A percentile compares a stretch with the other conserved stretches of the same genome.
phyloP scores from a whole-genome alignment of 1,140 invertebrate species.

The Lordiphosa collinella region DNA sequence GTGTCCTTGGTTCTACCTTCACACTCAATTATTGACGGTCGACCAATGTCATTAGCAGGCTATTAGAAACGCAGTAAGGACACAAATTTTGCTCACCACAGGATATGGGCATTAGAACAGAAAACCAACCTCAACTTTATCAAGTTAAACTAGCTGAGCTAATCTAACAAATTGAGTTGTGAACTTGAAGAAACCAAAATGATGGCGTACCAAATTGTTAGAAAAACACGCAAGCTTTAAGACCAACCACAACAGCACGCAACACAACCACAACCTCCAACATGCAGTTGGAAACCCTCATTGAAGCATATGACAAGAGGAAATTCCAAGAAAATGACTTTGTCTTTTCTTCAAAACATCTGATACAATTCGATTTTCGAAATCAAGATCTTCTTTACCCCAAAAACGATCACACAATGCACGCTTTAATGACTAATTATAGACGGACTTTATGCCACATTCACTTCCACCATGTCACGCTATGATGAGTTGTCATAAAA shows the following conservation, averaged over 20 bases:
- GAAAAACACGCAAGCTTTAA: conserved; percentile 26
- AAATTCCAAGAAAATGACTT: conserved; percentile 36
- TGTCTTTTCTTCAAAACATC: conserved; percentile 20
- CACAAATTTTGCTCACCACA: background rate
- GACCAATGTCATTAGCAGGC: conserved; percentile 69
- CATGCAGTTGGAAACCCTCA: conserved; percentile 22
- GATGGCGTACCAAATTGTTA: conserved; percentile 58
- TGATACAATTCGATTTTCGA: conserved; percentile 31
- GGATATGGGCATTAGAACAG: background rate
- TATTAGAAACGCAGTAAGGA: conserved; percentile 47
- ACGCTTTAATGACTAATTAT: conserved; percentile 77
- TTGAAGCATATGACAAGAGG: conserved; percentile 45
- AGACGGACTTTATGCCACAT: conserved; percentile 53
- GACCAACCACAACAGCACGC: conserved; percentile 30
- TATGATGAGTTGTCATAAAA: conserved; percentile 78
- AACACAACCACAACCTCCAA: conserved; percentile 20
- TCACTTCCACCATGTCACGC: conserved; percentile 55
- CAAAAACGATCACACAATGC: conserved; percentile 59
- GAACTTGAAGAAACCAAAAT: conserved; percentile 30
- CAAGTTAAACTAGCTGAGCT: conserved; percentile 13
- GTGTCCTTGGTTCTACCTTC: conserved; percentile 42
- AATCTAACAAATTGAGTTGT: conserved; percentile 20
- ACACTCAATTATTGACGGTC: conserved; percentile 72
- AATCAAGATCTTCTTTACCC: conserved; percentile 20
- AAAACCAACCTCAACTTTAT: conserved; percentile 28